Evolutionary conservation across 2,797 vertebrate species (phyloP).

Genomic region (Lophius americanus): DNA sequence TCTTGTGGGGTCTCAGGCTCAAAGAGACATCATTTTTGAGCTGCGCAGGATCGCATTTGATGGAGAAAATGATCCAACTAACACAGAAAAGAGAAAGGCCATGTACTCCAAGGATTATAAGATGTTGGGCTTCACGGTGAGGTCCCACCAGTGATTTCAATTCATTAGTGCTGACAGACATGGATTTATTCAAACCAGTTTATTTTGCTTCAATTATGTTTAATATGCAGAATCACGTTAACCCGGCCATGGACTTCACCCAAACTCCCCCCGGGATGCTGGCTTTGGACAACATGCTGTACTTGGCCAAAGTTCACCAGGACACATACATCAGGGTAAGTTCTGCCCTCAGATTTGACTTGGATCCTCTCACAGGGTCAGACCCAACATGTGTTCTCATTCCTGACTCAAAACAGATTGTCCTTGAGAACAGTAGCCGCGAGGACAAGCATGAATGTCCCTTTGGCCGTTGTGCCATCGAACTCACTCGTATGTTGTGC

Average conservation of each 20-base stretch:
- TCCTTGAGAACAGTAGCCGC: slow-evolving; percentile 95
- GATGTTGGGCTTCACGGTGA: slow-evolving; percentile 96
- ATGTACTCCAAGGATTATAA: slow-evolving; percentile 99
- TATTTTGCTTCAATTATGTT: slow-evolving; percentile 5
- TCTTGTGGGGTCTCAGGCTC: slow-evolving; percentile 81
- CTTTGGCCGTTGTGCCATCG: slow-evolving; percentile 96
- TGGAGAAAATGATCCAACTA: slow-evolving; percentile 90
- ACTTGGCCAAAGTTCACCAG: slow-evolving; percentile 95
- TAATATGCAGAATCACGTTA: slow-evolving; percentile 89
- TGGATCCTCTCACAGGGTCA: neutral
- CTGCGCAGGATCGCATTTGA: slow-evolving; percentile 96
- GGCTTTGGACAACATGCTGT: slow-evolving; percentile 98
- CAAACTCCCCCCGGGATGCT: slow-evolving; percentile 98
- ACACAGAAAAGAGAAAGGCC: slow-evolving; percentile 94
- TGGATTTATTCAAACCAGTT: neutral
- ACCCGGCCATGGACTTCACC: slow-evolving; percentile 96
- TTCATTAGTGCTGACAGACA: neutral
- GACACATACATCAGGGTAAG: slow-evolving; percentile 96
- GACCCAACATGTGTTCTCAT: slow-evolving; percentile 8
- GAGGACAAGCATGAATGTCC: slow-evolving; percentile 98
- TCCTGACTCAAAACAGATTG: slow-evolving; percentile 74
- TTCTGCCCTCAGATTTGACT: slow-evolving; percentile 2
- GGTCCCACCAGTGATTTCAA: slow-evolving; percentile 48
- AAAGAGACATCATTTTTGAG: slow-evolving; percentile 97
- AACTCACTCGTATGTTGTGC: slow-evolving; percentile 95